phyloP scores from a whole-genome alignment of 2,113 vertebrate genomes.

The Petaurus breviceps region DNA sequence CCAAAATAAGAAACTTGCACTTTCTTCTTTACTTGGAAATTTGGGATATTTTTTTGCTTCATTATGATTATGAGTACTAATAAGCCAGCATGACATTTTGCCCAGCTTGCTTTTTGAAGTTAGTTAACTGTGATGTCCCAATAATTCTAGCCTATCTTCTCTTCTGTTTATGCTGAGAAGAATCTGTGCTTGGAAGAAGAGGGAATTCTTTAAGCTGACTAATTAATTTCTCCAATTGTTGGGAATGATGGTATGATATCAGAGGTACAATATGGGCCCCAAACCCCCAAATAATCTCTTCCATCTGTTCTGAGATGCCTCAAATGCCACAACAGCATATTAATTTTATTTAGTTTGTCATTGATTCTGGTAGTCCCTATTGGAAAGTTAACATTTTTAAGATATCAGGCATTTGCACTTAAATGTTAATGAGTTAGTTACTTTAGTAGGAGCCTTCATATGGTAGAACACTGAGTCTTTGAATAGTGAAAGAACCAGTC shows the following conservation, averaged over 20 bases:
- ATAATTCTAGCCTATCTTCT: not conserved
- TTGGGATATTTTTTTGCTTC: not conserved
- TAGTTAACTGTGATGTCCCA: not conserved
- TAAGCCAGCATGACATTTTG: not conserved
- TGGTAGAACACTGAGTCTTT: not conserved
- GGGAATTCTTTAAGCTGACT: not conserved
- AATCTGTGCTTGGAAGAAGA: not conserved
- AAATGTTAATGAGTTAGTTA: not conserved
- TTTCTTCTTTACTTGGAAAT: not conserved
- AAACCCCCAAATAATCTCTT: not conserved
- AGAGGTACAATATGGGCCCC: not conserved
- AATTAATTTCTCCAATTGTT: not conserved
- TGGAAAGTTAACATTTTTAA: not conserved
- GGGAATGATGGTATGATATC: not conserved
- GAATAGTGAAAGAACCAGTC: not conserved
- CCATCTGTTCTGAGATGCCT: not conserved
- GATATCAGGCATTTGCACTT: not conserved
- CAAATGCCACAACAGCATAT: not conserved
- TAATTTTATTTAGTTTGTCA: not conserved
- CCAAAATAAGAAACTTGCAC: not conserved
- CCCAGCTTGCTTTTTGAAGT: not conserved
- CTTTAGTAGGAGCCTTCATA: not conserved
- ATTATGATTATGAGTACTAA: not conserved
- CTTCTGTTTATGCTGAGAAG: not conserved
- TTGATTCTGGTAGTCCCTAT: not conserved